Evolutionary conservation across 1,140 invertebrate genomes (phyloP).

Genomic region (Dolichoris vasculosae): DNA sequence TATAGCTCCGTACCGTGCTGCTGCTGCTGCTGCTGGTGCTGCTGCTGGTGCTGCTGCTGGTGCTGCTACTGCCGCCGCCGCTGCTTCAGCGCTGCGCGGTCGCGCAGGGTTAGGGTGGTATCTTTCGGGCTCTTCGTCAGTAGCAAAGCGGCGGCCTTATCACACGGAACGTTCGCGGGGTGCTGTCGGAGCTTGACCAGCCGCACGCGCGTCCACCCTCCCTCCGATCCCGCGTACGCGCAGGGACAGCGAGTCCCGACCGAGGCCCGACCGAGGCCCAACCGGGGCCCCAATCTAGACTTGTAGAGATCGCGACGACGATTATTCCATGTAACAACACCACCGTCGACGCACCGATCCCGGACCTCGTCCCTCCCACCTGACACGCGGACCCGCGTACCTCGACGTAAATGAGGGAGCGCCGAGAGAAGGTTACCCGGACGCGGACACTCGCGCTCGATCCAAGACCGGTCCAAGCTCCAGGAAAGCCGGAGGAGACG

Average conservation of each 20-base stretch:
- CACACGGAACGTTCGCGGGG: conserved; percentile 68
- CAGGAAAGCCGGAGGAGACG: no score
- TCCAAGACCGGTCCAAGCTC: no score
- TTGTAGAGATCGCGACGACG: no score
- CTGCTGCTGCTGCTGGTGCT: conserved; percentile 51
- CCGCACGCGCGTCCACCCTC: conserved; percentile 53
- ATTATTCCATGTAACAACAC: no score
- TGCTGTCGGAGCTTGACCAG: conserved; percentile 64
- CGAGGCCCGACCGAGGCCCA: neutral
- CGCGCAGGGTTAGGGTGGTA: conserved; percentile 72
- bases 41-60: neutral
- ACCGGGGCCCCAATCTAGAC: neutral
- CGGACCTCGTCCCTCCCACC: neutral
- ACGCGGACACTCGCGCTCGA: neutral
- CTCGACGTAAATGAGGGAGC: neutral
- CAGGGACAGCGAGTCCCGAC: no score
- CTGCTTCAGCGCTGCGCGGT: conserved; percentile 27
- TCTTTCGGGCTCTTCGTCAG: conserved; percentile 66
- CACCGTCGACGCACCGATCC: neutral
- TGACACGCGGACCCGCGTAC: neutral
- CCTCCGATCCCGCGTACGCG: conserved; percentile 35
- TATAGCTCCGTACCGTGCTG: conserved; percentile 55
- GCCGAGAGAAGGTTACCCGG: neutral
- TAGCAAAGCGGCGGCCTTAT: conserved; percentile 75
- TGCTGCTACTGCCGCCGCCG: conserved; percentile 35